Base-by-base conservation (phyloP, 2,113 vertebrate species). In the Gallinago media region DNA sequence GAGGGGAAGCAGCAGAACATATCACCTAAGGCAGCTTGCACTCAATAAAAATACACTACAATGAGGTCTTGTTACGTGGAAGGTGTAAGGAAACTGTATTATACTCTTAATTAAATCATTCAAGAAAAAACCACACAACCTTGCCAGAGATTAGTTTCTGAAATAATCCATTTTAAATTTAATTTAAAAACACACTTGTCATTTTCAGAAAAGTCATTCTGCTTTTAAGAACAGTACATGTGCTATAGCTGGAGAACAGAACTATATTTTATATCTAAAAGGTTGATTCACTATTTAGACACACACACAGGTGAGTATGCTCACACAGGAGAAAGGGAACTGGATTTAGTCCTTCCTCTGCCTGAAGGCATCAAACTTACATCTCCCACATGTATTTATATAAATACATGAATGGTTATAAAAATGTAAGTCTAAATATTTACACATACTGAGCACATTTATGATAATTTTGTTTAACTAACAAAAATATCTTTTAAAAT, bases 391-490 rank as follows among this genome's bases (percentile, higher is more conserved):
- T 19, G 16, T 76, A 59, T 85, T 90, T 80, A 80, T 22, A 80
- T 46, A 94, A 95, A 93, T 42, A 92, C 3, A 80, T 2, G 15
- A 79, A 74, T n/a, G 80, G 47, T 2, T 74, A 59, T 63, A 70
- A 83, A 94, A 82, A 61, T 4, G 3, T 13, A 61, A 56, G 62
- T 58, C 71, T 71, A 92, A 97, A 93, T 80, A 86, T 93, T 95
- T 95, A 68, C 31, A 68, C 7, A 44, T 56, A 72, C 15, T 0
- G 0, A 67, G 47, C 14, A 67, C 38, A 47, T 31, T 84, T 42
- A 68, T 85, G 75, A 86, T 94, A 86, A 83, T 77, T 85, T 77
- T 88, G 47, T 90, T 88, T 76, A 92, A 77, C 75, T 71, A 88
- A 63, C 67, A 83, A 80, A 96, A 94, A 38, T 22, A 4, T 70